A percentile compares a stretch with the other conserved stretches of the same genome.
phyloP scores from a whole-genome alignment of 2,113 vertebrate species.

The Colius striatus region DNA sequence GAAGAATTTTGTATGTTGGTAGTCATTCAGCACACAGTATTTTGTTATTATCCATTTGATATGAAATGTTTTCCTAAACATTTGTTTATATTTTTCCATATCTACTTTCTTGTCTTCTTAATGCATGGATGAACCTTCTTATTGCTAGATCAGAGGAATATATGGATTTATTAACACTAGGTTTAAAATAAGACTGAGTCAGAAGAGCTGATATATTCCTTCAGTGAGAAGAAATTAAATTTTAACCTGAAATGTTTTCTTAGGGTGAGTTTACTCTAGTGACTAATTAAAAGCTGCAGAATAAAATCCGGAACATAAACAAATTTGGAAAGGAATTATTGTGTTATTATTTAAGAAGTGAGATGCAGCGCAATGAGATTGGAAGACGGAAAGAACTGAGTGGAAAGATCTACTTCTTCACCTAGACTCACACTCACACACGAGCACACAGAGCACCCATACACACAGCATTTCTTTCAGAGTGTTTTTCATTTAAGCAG shows the following conservation, averaged over 20 bases:
- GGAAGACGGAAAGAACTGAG: background rate
- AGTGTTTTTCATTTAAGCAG: background rate
- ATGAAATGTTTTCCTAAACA: background rate
- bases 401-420: background rate
- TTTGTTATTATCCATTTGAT: background rate
- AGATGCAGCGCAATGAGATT: background rate
- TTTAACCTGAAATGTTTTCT: background rate
- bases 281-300: background rate
- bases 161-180: background rate
- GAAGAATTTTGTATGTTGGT: background rate
- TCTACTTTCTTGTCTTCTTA: background rate
- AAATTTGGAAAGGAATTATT: background rate
- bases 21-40: background rate
- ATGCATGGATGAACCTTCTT: background rate
- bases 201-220: background rate
- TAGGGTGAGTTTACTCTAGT: background rate
- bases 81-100: background rate
- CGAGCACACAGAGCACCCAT: accelerated
- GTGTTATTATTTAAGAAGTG: background rate
- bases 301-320: background rate
- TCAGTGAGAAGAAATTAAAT: background rate
- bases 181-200: background rate
- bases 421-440: accelerated
- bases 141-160: background rate
- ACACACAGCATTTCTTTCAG: background rate